Evolutionary conservation across 2,797 vertebrate genomes (phyloP), one percentile per base, ranked within the genome.

Genomic region (Heliangelus exortis): DNA sequence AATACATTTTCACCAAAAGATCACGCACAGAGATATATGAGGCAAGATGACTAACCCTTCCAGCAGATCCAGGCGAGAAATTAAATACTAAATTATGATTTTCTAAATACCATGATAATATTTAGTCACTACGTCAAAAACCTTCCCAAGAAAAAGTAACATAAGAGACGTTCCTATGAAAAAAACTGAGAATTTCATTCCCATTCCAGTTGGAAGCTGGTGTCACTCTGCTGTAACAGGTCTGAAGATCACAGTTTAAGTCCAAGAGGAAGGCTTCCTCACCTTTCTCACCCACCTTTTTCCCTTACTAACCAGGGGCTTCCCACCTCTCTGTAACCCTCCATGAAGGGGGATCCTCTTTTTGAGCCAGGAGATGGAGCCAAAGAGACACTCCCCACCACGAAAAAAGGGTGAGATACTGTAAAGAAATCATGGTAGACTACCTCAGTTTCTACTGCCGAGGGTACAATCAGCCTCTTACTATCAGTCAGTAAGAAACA

Each of bases 321-420:
- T 77, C 48, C 36, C n/a, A 25, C n/a, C 23, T 16, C n/a, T 51
- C 45, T 47, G 33, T 1, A 58, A 7, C 50, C 23, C 45, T 55
- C 43, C 31, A 12, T 7, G n/a, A 87, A 82, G 48, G 65, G 74
- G 92, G 75, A 90, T 85, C 93, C 51, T 45, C 68, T 74, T 58
- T 85, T 25, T 77, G 66, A 92, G 68, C 90, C 94, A 95, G 95
- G 84, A 96, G 92, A 92, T 96, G 94, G 92, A 95, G 92, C 89
- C 92, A 96, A 92, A 95, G 92, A 90, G 81, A 92, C 76, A 77
- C 33, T 87, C 84, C 94, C 92, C 74, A 76, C 36, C 6, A 10
- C 18, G 65, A 92, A 84, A 39, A 74, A 90, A 67, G 78, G 81
- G 71, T 39, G 61, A 26, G 54, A 65, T 43, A 45, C 18, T 43